Evolutionary conservation across 2,113 vertebrate genomes (phyloP).

Genomic region (Monopterus albus): DNA sequence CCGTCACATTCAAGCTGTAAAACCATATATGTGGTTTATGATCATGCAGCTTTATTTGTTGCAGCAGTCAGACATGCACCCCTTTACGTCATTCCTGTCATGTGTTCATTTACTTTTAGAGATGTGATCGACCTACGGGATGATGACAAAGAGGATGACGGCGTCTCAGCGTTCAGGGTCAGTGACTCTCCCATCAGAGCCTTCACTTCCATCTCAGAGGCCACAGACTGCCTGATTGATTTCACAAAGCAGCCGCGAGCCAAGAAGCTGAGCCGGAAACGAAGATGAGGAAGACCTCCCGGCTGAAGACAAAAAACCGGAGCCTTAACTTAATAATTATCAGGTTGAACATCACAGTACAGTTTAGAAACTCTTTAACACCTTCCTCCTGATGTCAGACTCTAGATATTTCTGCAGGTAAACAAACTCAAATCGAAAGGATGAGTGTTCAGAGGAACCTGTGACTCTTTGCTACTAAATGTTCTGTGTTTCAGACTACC

Average conservation of each 20-base stretch:
- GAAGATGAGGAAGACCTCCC: constrained; percentile 40
- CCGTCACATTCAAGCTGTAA: no score
- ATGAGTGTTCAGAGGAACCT: no score
- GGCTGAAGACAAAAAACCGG: no score
- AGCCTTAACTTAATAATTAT: constrained; percentile 45
- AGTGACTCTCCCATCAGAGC: constrained; percentile 83
- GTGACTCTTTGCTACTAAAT: neutral
- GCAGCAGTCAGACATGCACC: no score
- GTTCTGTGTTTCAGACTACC: constrained; percentile 45
- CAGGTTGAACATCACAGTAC: neutral
- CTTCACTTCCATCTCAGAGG: constrained; percentile 84
- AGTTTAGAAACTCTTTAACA: rapidly evolving
- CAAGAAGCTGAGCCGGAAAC: constrained; percentile 61
- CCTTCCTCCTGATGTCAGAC: neutral
- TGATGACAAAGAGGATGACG: constrained; percentile 8
- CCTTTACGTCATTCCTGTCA: no score
- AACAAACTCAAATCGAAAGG: neutral
- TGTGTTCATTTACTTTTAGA: constrained; percentile 22
- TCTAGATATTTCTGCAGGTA: constrained; percentile 11
- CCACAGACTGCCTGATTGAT: constrained; percentile 82
- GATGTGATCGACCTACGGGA: constrained; percentile 67
- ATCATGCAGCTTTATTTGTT: no score
- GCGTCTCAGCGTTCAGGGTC: constrained; percentile 29
- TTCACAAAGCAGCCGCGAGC: constrained; percentile 72
- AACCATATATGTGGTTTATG: no score